phyloP scores from a whole-genome alignment of 2,113 vertebrate species.

The Taxidea taxus region DNA sequence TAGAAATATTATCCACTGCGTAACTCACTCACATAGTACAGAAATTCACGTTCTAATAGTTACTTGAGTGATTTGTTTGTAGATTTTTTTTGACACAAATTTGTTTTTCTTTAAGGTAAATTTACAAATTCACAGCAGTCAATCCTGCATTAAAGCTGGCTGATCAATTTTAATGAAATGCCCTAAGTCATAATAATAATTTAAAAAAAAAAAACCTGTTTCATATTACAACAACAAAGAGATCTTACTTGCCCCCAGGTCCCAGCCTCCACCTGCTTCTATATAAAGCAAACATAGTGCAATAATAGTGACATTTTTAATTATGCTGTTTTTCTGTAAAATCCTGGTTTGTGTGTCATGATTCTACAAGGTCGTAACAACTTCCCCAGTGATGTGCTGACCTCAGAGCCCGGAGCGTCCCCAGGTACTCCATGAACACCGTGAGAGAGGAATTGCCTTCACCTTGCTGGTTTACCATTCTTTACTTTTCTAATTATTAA shows the following conservation, averaged over 20 bases:
- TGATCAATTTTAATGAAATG: constrained; percentile 80
- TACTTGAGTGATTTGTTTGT: constrained; percentile 68
- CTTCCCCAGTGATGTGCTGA: neutral
- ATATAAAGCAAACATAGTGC: neutral
- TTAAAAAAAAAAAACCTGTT: constrained; percentile 56
- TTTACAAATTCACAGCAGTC: constrained; percentile 71
- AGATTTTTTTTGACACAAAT: constrained; percentile 71
- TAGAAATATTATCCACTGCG: constrained; percentile 53
- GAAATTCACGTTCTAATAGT: constrained; percentile 40
- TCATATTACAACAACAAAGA: constrained; percentile 62
- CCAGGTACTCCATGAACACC: neutral
- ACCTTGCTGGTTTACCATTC: neutral
- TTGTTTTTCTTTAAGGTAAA: constrained; percentile 74
- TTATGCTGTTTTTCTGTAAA: constrained; percentile 28
- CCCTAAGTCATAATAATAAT: constrained; percentile 65
- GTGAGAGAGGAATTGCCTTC: accelerated
- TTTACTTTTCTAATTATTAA: neutral
- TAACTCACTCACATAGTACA: constrained; percentile 26
- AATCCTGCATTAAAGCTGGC: constrained; percentile 71
- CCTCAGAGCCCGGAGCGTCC: neutral
- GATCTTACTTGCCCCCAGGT: constrained; percentile 46
- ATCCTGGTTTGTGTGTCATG: neutral
- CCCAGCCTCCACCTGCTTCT: constrained; percentile 53
- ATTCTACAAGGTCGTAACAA: neutral
- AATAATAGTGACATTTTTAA: constrained; percentile 45